phyloP scores from a whole-genome alignment of 2,888 invertebrate species.

The Pollenia labialis region DNA sequence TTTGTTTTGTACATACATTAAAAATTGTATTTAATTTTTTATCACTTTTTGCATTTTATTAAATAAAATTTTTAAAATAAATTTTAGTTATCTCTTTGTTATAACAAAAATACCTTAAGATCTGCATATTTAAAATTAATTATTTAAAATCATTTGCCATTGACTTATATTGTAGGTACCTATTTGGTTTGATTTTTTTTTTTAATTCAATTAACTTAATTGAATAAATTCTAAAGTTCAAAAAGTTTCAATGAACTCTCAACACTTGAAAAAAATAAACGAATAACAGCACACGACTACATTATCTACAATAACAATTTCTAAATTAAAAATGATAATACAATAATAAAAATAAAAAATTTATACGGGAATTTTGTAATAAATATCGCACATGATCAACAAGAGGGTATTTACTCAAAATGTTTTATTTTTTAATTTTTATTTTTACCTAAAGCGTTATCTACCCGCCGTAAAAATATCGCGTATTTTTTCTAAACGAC shows the following conservation, averaged over 20 bases:
- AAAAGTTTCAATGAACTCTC: slow-evolving; percentile 20
- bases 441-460: no score
- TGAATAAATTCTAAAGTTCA: slow-evolving; percentile 32
- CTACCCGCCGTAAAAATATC: no score
- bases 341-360: not conserved
- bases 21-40: no score
- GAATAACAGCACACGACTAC: slow-evolving; percentile 19
- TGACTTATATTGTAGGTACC: not conserved
- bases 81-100: not conserved
- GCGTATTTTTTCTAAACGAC: no score
- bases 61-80: no score
- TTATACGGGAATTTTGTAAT: no score
- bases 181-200: not conserved
- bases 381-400: no score
- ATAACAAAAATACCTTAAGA: not conserved
- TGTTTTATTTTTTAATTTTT: no score
- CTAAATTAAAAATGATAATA: not conserved
- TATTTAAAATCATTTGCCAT: not conserved
- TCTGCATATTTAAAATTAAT: not conserved
- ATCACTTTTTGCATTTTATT: no score
- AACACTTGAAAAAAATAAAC: not conserved
- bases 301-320: not conserved
- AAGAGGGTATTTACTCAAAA: no score
- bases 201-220: slow-evolving; percentile 18
- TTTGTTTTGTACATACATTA: no score